Evolutionary conservation across 2,113 vertebrate genomes (phyloP), one percentile per base, ranked within the genome.

Genomic region (Apeltes quadracus): DNA sequence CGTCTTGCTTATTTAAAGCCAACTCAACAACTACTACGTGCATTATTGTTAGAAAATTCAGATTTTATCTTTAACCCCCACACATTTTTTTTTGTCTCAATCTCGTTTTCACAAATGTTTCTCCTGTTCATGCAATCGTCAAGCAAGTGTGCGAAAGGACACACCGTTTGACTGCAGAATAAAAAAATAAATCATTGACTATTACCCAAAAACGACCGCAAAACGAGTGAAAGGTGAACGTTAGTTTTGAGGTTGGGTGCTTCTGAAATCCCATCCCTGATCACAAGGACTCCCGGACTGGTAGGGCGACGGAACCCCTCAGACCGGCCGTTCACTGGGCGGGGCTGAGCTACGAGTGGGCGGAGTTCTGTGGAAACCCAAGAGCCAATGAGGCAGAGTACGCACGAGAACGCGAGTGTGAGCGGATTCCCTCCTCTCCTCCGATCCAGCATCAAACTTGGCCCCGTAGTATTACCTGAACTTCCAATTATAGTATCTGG

Each of bases 301-400:
- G 14, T 62, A 61, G 64, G 65, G 39, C 48, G n/a, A 6, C 43
- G 55, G 67, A 15, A 2, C 53, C 59, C 44, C 27, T 73, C 65
- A 39, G 62, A 57, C 67, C 27, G 59, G 32, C 29, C 11, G 12
- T 64, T 56, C 38, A 64, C 39, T 25, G 68, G 44, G 64, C 54
- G 6, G 39, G 51, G 63, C 56, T 64, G 75, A 64, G 46, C 67
- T 38, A 51, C 15, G 58, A 12, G 61, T n/a, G 61, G 43, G 53
- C 63, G 50, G 76, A 56, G 56, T 71, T 25, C 75, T 71, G 82
- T 86, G 85, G 85, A 90, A 87, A 83, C 84, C 88, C 83, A 72
- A 69, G 55, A 78, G 57, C 34, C 56, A 18, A 75, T 8, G 0
- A 56, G 63, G 36, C 63, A 5, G 48, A 78, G 34, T 23, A 8